A percentile compares a stretch with the other conserved stretches of the same genome.
Evolutionary conservation across 2,113 vertebrate genomes (phyloP).

Genomic region (Pygoscelis antarcticus): DNA sequence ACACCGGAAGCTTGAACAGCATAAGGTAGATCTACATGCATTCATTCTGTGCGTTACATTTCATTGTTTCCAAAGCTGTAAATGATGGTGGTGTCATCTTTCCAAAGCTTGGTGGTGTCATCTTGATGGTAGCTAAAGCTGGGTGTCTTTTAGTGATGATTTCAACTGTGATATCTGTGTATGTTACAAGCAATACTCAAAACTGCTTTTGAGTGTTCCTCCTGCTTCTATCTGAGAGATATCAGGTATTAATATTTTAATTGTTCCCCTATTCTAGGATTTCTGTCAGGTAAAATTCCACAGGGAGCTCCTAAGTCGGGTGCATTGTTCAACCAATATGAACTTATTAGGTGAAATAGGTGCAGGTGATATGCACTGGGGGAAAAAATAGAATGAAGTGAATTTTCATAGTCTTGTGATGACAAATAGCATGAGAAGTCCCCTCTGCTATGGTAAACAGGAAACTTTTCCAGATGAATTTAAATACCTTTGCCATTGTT

Average conservation of each 20-base stretch:
- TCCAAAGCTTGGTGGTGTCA: background rate
- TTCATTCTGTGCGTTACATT: background rate
- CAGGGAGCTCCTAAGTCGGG: background rate
- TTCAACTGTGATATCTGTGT: background rate
- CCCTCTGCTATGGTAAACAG: background rate
- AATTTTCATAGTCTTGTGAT: background rate
- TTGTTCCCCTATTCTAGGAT: background rate
- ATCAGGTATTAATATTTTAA: background rate
- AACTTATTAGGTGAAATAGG: background rate
- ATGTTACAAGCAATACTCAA: background rate
- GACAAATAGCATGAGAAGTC: background rate
- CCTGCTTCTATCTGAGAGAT: background rate
- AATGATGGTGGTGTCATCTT: background rate
- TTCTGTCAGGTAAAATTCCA: background rate
- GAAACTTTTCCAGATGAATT: background rate
- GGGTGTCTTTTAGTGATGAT: background rate
- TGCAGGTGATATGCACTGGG: background rate
- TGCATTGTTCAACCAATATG: background rate
- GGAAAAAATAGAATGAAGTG: background rate
- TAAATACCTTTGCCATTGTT: background rate
- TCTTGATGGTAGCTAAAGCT: background rate
- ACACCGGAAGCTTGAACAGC: constrained; percentile 89
- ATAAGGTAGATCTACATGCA: constrained; percentile 79
- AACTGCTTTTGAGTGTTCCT: background rate
- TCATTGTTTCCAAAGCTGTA: background rate